phyloP scores from a whole-genome alignment of 2,888 invertebrate species.

The Clitarchus hookeri region DNA sequence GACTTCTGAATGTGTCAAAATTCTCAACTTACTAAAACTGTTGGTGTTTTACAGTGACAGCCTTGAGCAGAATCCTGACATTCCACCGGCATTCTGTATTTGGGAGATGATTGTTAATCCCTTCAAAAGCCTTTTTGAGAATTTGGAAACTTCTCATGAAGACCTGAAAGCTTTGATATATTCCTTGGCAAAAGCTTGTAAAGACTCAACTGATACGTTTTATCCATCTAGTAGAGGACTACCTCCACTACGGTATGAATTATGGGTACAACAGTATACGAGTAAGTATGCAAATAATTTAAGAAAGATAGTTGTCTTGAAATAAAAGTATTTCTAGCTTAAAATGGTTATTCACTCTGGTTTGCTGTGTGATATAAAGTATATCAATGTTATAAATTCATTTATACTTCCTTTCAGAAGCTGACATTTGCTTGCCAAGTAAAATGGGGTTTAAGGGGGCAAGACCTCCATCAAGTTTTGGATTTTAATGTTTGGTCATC shows the following conservation, averaged over 20 bases:
- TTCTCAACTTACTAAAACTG: background rate
- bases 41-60: background rate
- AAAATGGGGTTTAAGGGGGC: no score
- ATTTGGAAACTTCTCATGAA: constrained; percentile 7
- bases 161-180: constrained; percentile 14
- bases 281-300: background rate
- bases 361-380: no score
- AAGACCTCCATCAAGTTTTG: no score
- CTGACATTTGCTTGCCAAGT: no score
- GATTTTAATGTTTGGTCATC: no score
- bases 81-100: background rate
- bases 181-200: background rate
- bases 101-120: constrained; percentile 6
- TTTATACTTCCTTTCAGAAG: no score
- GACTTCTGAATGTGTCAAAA: background rate
- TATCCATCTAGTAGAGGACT: background rate
- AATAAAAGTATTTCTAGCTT: no score
- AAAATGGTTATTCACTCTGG: no score
- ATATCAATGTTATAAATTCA: no score
- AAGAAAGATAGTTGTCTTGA: no score
- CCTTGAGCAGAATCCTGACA: background rate
- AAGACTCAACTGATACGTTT: background rate
- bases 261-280: background rate
- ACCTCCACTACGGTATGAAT: background rate
- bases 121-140: constrained; percentile 5